phyloP scores from a whole-genome alignment of 2,888 invertebrate genomes.

The Lasiommata megera region DNA sequence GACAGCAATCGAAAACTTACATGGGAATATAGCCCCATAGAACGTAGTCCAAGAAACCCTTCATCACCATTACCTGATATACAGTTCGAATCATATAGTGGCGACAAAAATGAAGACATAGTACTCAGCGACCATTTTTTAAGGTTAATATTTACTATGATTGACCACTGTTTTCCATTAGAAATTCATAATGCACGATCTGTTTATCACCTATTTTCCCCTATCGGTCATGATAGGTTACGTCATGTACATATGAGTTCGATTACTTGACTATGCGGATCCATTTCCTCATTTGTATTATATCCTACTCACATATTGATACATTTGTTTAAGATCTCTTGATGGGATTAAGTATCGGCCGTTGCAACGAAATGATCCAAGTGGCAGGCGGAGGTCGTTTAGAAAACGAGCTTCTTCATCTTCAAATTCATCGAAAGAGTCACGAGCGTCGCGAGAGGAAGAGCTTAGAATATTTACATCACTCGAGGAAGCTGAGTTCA shows the following conservation, averaged over 20 bases:
- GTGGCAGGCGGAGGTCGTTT: slow-evolving; percentile 81
- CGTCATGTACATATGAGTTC: slow-evolving; percentile 51
- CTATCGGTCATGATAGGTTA: slow-evolving; percentile 39
- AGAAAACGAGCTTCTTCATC: slow-evolving; percentile 83
- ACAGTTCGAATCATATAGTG: slow-evolving; percentile 80
- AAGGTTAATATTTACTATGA: slow-evolving; percentile 73
- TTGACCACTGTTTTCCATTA: slow-evolving; percentile 45
- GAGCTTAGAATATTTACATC: slow-evolving; percentile 84
- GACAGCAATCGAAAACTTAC: slow-evolving; percentile 61
- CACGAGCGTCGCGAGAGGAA: slow-evolving; percentile 83
- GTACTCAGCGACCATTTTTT: slow-evolving; percentile 71
- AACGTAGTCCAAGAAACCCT: slow-evolving; percentile 61
- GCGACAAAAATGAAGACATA: slow-evolving; percentile 55
- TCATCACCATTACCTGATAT: slow-evolving; percentile 64
- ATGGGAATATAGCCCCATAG: slow-evolving; percentile 70
- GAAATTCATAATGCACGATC: slow-evolving; percentile 46
- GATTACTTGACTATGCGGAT: slow-evolving; percentile 46
- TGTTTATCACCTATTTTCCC: slow-evolving; percentile 49
- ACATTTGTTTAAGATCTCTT: slow-evolving; percentile 81
- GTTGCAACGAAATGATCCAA: slow-evolving; percentile 82
- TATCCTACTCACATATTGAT: slow-evolving; percentile 64
- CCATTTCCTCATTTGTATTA: slow-evolving; percentile 59
- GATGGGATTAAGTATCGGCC: slow-evolving; percentile 85
- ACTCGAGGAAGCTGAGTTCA: slow-evolving; percentile 83
- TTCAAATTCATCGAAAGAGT: slow-evolving; percentile 82